A percentile compares a stretch with the other conserved stretches of the same genome.
Conservation (phyloP, 2,797 vertebrate species). For the Lutjanus campechanus region DNA sequence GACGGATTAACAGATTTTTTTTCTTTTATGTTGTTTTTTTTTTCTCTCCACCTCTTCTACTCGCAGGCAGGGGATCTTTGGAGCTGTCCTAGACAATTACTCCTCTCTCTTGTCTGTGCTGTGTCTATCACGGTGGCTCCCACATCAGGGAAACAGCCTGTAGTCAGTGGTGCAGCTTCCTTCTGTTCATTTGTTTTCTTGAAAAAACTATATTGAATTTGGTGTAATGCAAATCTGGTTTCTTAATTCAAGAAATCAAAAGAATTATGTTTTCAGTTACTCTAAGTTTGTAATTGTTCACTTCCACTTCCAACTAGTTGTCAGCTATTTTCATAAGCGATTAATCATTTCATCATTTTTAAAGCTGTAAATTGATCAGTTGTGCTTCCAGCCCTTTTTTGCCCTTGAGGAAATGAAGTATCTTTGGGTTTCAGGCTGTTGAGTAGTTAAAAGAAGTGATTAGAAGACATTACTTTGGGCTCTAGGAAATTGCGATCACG, state of each 20-base stretch:
- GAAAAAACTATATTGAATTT: neutral
- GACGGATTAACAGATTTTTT: conserved; percentile 66
- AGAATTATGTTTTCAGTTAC: no score
- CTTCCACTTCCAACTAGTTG: neutral
- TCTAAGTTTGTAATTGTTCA: neutral
- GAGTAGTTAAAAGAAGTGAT: no score
- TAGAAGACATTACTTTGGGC: no score
- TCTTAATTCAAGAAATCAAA: neutral
- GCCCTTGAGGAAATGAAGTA: no score
- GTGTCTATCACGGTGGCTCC: conserved; percentile 49
- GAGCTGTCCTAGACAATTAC: conserved; percentile 71
- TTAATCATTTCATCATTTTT: no score
- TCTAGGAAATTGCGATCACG: no score
- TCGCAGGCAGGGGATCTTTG: conserved; percentile 42
- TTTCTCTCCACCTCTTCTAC: conserved; percentile 38
- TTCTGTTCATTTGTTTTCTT: neutral
- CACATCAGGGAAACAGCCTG: conserved; percentile 44
- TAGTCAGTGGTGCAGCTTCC: neutral
- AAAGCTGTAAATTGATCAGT: no score
- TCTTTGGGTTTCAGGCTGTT: no score
- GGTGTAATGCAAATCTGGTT: neutral
- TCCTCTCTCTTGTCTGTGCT: conserved; percentile 53
- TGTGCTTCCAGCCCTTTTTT: no score
- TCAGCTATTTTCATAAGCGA: no score
- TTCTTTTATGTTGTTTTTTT: conserved; percentile 46